Conservation (phyloP, 2,888 invertebrate genomes). For the Eueremaeus valkanovi region DNA sequence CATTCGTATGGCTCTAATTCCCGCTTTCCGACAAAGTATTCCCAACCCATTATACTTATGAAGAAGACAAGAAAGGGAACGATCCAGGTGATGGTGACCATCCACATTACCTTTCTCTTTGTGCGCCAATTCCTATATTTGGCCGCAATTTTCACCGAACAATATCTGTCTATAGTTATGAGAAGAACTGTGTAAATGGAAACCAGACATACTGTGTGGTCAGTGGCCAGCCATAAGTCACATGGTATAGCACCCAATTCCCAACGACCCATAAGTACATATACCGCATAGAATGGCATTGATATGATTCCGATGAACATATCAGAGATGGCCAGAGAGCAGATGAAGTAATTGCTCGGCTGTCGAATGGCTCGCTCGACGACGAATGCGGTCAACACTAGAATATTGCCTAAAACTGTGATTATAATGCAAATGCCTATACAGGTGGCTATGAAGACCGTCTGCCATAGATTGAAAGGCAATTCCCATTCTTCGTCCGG, state of each 20-base stretch:
- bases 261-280: constrained; percentile 95
- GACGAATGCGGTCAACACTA: constrained; percentile 89
- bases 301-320: constrained; percentile 96
- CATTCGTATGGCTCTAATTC: constrained; percentile 83
- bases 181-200: constrained; percentile 98
- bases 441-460: constrained; percentile 79
- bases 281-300: constrained; percentile 97
- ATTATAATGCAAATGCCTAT: constrained; percentile 81
- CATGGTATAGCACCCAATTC: constrained; percentile 91
- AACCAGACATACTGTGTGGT: constrained; percentile 97
- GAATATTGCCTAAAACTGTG: constrained; percentile 90
- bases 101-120: constrained; percentile 84
- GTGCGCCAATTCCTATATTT: constrained; percentile 96
- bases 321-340: constrained; percentile 94
- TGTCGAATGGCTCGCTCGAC: constrained; percentile 85
- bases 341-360: constrained; percentile 99
- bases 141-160: constrained; percentile 97
- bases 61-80: constrained; percentile 94
- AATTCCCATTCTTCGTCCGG: background rate
- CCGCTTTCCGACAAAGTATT: constrained; percentile 89
- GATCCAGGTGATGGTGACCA: constrained; percentile 95
- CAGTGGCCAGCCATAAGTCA: constrained; percentile 96
- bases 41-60: constrained; percentile 98
- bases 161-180: constrained; percentile 97
- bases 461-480: constrained; percentile 84